Conservation (phyloP, 1,140 invertebrate genomes). For the Potamilus streckersoni region DNA sequence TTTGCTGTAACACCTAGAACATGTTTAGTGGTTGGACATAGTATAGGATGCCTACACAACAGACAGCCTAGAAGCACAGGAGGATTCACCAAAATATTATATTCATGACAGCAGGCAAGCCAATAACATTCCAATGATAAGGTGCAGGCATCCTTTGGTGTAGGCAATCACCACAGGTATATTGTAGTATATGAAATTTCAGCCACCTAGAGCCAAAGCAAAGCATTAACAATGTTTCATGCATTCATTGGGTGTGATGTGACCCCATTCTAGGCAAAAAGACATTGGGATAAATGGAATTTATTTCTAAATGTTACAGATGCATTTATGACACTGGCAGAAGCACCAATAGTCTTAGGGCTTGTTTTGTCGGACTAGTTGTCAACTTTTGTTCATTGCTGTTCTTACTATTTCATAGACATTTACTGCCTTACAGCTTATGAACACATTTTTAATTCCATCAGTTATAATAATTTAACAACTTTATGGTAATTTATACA, state of each 20-base stretch:
- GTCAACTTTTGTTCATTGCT: too few species aligned
- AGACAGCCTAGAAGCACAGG: too few species aligned
- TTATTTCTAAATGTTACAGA: not conserved
- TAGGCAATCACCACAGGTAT: not conserved
- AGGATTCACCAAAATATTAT: not conserved
- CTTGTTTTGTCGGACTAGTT: too few species aligned
- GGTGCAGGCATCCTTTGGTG: not conserved
- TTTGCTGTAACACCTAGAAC: too few species aligned
- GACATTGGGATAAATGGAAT: not conserved
- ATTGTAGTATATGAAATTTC: not conserved
- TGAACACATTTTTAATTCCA: too few species aligned
- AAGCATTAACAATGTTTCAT: conserved; percentile 1
- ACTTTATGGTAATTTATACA: too few species aligned
- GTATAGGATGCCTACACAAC: too few species aligned
- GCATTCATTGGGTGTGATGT: conserved; percentile 2
- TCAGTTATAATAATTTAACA: too few species aligned
- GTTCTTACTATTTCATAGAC: too few species aligned
- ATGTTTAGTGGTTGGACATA: too few species aligned
- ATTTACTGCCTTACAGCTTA: too few species aligned
- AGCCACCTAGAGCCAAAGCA: not conserved
- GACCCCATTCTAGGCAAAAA: conserved; percentile 1
- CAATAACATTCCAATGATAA: not conserved
- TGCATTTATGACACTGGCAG: not conserved
- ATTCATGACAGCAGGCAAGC: not conserved
- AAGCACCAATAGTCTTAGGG: not conserved